Percentiles rank a stretch among this genome's conserved stretches.
Conservation (phyloP, 2,113 vertebrate species). For the Synchiropus splendidus region DNA sequence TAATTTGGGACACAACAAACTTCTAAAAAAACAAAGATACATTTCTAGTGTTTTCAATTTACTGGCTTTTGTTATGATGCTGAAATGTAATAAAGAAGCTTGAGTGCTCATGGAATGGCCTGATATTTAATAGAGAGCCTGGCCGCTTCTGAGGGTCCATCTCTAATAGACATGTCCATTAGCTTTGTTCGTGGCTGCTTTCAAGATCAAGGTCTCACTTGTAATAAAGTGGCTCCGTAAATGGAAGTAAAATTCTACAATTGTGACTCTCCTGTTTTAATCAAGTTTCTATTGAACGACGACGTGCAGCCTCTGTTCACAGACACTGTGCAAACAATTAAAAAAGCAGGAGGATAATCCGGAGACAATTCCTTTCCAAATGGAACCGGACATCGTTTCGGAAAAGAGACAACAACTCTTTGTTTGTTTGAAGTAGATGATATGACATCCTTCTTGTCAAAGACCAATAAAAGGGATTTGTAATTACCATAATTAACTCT, state of each 20-base stretch:
- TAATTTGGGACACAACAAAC: too few relatives aligned
- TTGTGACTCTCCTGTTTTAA: constrained; percentile 57
- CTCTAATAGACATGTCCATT: constrained; percentile 48
- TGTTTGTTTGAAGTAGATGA: constrained; percentile 67
- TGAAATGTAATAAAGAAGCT: constrained; percentile 37
- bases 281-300: constrained; percentile 48
- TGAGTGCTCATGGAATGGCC: constrained; percentile 19
- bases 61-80: constrained; percentile 11
- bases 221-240: constrained; percentile 58
- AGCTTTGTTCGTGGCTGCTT: constrained; percentile 52
- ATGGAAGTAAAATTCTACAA: constrained; percentile 51
- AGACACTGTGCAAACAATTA: constrained; percentile 47
- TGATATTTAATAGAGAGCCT: constrained; percentile 38
- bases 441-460: constrained; percentile 66
- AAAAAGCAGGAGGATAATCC: constrained; percentile 54
- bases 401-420: constrained; percentile 61
- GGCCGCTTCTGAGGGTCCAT: constrained; percentile 28
- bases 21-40: too few relatives aligned
- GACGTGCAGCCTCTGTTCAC: constrained; percentile 48
- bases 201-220: constrained; percentile 65
- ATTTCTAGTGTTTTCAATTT: constrained; percentile 23
- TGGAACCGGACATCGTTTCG: constrained; percentile 61
- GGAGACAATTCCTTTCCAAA: constrained; percentile 57
- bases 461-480: constrained; percentile 64
- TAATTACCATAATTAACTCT: constrained; percentile 70